Base-by-base conservation (phyloP, 2,113 vertebrate genomes). In the Prunella himalayana region DNA sequence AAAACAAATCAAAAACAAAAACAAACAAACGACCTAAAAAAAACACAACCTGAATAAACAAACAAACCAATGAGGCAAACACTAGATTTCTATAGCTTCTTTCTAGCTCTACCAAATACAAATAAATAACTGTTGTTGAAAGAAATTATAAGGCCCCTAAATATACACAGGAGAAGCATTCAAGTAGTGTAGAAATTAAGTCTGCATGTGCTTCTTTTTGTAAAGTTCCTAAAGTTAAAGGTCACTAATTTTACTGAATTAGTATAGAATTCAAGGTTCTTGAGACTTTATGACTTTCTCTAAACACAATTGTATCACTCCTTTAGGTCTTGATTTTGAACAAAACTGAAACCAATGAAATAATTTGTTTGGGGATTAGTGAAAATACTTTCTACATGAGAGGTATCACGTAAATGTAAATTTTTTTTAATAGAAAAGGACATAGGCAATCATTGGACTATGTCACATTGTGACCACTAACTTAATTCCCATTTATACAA, bases 301-400 rank as follows among this genome's bases (percentile, higher is more conserved):
- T 53, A 49, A 50, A 35, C 4, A 59, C 0, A 0, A 12, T 31
- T 37, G 7, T 22, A 81, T 31, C 21, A 23, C 15, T 19, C 3
- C 9, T 59, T 45, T 18, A 54, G 22, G 51, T 33, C 42, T 61
- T 72, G 21, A 49, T 49, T 86, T 47, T 45, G 4, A 71, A 50
- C 44, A 3, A 53, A 68, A 68, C 25, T 57, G 44, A 68, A 80
- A 50, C 3, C 3, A 49, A 19, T 35, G 5, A 49, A 82, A 66
- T n/a, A 41, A 45, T n/a, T 16, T 28, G 11, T 14, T 11, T 73
- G 5, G 4, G 2, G 39, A 44, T 65, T 49, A 56, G 5, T 49
- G 37, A 84, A 85, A 82, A 77, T 10, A 27, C 6, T 37, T 90
- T 73, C 15, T 79, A 37, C 9, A 8, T 45, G 12, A 63, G 16